Conservation (phyloP, 2,797 vertebrate species). For the Epinephelus malabaricus region DNA sequence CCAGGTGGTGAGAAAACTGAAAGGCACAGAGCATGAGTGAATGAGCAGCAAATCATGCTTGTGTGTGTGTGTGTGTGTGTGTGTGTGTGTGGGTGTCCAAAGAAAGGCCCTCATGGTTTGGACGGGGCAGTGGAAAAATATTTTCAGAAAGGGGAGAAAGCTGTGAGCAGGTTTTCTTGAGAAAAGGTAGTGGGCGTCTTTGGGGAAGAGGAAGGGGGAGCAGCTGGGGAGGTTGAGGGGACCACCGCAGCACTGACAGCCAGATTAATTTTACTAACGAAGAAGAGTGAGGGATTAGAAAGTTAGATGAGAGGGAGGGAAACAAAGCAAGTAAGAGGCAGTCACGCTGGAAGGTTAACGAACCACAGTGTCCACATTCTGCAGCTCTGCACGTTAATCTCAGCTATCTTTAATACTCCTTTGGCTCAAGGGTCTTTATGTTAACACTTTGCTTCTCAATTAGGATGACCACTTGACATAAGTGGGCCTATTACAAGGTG, state of each 20-base stretch:
- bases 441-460: slow-evolving; percentile 47
- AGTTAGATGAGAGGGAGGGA: neutral
- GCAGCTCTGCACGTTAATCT: slow-evolving; percentile 9
- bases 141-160: slow-evolving; percentile 79
- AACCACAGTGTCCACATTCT: neutral
- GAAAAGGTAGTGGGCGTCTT: slow-evolving; percentile 71
- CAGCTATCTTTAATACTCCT: neutral
- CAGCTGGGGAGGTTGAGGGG: slow-evolving; percentile 1
- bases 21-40: slow-evolving; percentile 47
- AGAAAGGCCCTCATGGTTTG: slow-evolving; percentile 84
- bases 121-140: slow-evolving; percentile 84
- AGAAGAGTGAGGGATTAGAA: slow-evolving; percentile 6
- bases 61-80: slow-evolving; percentile 27
- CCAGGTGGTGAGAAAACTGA: slow-evolving; percentile 39
- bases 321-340: neutral
- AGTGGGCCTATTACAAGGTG: slow-evolving; percentile 64
- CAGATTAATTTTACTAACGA: slow-evolving; percentile 34
- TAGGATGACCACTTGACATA: slow-evolving; percentile 57
- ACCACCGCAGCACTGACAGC: slow-evolving; percentile 45
- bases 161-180: slow-evolving; percentile 72
- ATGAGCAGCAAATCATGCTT: slow-evolving; percentile 58
- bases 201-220: slow-evolving; percentile 36
- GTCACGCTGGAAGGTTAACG: neutral
- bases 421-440: slow-evolving; percentile 18
- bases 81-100: slow-evolving; percentile 50